Base-by-base conservation (phyloP, 2,888 invertebrate species). In the Rapana venosa region DNA sequence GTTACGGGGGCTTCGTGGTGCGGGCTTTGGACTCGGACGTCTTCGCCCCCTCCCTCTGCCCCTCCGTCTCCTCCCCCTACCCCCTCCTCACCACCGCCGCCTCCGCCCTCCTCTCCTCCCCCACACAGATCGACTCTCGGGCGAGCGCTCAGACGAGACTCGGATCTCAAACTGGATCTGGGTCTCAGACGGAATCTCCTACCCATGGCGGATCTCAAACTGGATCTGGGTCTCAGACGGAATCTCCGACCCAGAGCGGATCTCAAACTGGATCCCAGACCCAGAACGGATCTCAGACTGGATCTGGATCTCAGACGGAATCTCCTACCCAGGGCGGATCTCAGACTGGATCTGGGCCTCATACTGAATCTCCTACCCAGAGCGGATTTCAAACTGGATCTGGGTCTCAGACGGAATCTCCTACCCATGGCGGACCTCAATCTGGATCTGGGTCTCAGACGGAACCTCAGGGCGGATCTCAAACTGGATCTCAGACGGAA, bases 51-150 rank as follows among this genome's bases (percentile, higher is more conserved):
- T 0, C 15, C 32, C 85, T 85, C 32, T 61, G 85, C 61, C 61
- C 85, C 85, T 61, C 85, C 30, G 30, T 32, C 61, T 61, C 81
- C 81, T 30, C n/a, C 81, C 70, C 32, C 70, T 70, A 74, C 47
- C 87, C 87, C n/a, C 74, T 87, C n/a, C 56, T 87, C 36, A 36
- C 87, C 36, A n/a, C 87, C 36, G 87, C 87, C 15, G 74, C 30
- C 32, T 17, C 70, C 70, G 26, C 70, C n/a, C 87, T 87, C 66
- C n/a, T 35, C 22, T 26, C 15, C 26, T 35, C 87, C 1, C 20
- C 70, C 35, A 4, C 8, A 15, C n/a, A 74, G n/a, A 32, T 26
- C 1, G 11, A 6, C 6, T 32, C 81, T 17, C 6, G 5, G 20
- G 20, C 35, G 81, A 32, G 35, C 35, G 35, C 20, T 35, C n/a